Evolutionary conservation across 2,888 invertebrate species (phyloP).

Genomic region (Maniola hyperantus): DNA sequence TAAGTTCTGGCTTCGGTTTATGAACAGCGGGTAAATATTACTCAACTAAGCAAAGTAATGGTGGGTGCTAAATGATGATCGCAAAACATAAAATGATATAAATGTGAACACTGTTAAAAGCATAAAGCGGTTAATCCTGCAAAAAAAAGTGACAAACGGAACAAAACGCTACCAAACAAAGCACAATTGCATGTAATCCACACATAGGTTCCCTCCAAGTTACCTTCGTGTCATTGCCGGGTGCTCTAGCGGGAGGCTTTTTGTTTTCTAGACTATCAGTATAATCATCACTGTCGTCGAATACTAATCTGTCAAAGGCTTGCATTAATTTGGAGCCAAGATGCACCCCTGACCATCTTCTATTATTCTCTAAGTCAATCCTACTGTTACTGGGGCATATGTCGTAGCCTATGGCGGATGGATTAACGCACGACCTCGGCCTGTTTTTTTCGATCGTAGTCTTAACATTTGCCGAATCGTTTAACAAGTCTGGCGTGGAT

Average conservation of each 20-base stretch:
- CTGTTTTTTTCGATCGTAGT: constrained; percentile 81
- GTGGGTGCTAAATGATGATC: constrained; percentile 7
- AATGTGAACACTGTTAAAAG: constrained; percentile 43
- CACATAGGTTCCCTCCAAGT: constrained; percentile 62
- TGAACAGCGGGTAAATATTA: constrained; percentile 10
- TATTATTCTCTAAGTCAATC: constrained; percentile 77
- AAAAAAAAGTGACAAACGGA: constrained; percentile 41
- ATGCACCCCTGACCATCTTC: constrained; percentile 89
- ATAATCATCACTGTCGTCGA: constrained; percentile 87
- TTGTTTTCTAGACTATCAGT: constrained; percentile 88
- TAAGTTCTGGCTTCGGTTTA: constrained; percentile 16
- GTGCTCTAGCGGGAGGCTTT: constrained; percentile 70
- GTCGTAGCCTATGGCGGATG: constrained; percentile 73
- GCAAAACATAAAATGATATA: constrained; percentile 28
- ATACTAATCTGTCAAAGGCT: constrained; percentile 86
- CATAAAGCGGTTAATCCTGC: constrained; percentile 50
- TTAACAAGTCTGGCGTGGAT: constrained; percentile 82
- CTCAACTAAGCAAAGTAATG: constrained; percentile 25
- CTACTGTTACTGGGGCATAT: constrained; percentile 76
- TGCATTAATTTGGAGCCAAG: constrained; percentile 87
- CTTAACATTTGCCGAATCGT: constrained; percentile 80
- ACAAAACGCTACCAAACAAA: constrained; percentile 50
- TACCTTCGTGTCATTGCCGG: constrained; percentile 80
- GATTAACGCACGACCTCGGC: constrained; percentile 88
- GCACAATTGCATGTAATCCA: constrained; percentile 46